Evolutionary conservation across 1,140 invertebrate species (phyloP).

Genomic region (Drosophila littoralis): DNA sequence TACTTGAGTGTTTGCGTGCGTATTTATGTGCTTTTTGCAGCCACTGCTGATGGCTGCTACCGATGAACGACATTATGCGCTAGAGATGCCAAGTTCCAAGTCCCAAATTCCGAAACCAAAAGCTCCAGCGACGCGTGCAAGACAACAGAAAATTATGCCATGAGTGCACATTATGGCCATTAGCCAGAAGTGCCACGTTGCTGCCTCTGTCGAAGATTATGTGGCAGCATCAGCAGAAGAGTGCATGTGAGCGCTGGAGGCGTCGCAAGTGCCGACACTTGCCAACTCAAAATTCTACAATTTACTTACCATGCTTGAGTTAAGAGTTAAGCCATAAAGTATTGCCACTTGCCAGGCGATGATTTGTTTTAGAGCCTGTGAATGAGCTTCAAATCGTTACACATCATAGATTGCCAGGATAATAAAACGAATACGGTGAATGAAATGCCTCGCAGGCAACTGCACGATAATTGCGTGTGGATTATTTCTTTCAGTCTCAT

Average conservation of each 20-base stretch:
- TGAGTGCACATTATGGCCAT: slow-evolving; percentile 60
- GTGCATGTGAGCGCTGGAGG: background rate
- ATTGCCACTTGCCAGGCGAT: slow-evolving; percentile 1
- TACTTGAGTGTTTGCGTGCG: slow-evolving; percentile 25
- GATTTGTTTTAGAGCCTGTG: slow-evolving; percentile 32
- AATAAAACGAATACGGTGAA: background rate
- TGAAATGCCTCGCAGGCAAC: background rate
- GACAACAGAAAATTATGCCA: slow-evolving; percentile 50
- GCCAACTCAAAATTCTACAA: slow-evolving; percentile 15
- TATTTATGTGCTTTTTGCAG: slow-evolving; percentile 38
- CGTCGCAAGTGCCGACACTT: slow-evolving; percentile 3
- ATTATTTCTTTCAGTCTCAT: background rate
- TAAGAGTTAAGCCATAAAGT: slow-evolving; percentile 9
- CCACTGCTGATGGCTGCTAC: background rate
- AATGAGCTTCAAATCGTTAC: slow-evolving; percentile 37
- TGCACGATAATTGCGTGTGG: background rate
- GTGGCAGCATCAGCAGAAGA: slow-evolving; percentile 15
- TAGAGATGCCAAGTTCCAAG: slow-evolving; percentile 33
- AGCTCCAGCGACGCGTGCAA: slow-evolving; percentile 43
- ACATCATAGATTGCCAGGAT: slow-evolving; percentile 2
- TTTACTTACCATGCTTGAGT: slow-evolving; percentile 9
- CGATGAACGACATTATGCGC: slow-evolving; percentile 40
- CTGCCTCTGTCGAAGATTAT: slow-evolving; percentile 29
- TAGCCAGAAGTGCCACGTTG: slow-evolving; percentile 54
- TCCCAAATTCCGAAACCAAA: slow-evolving; percentile 12